Evolutionary conservation across 2,888 invertebrate species (phyloP).

Genomic region (Vannuccia rotundouncinata): DNA sequence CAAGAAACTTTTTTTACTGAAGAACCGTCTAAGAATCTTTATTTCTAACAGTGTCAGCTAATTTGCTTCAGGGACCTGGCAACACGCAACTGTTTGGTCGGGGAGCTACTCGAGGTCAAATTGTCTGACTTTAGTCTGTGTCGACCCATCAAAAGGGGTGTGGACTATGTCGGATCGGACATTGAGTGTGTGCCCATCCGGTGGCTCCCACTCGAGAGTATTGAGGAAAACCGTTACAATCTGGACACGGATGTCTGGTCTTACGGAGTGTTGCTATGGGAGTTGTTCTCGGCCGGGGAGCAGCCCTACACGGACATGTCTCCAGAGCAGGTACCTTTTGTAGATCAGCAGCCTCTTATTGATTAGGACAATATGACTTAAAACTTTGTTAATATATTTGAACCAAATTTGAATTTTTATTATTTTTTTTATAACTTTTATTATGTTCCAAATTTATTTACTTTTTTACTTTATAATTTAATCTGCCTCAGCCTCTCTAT

Average conservation of each 20-base stretch:
- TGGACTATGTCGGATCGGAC: conserved; percentile 79
- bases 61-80: conserved; percentile 69
- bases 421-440: too few relatives aligned
- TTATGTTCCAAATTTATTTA: too few relatives aligned
- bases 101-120: conserved; percentile 85
- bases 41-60: neutral
- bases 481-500: too few relatives aligned
- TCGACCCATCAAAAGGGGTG: conserved; percentile 70
- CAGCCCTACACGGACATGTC: conserved; percentile 96
- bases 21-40: too few relatives aligned
- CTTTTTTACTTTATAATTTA: too few relatives aligned
- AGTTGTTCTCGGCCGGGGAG: conserved; percentile 87
- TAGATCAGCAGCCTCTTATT: conserved; percentile 1
- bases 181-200: conserved; percentile 78
- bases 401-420: too few relatives aligned
- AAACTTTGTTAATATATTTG: too few relatives aligned
- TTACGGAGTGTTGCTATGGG: conserved; percentile 90
- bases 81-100: conserved; percentile 86
- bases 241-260: conserved; percentile 95
- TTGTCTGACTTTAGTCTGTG: conserved; percentile 94
- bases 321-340: conserved; percentile 73
- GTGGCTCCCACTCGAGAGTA: conserved; percentile 96
- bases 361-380: neutral
- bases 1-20: too few relatives aligned
- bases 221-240: conserved; percentile 89